Conservation (phyloP, 2,888 invertebrate species). For the Phlogophora meticulosa region DNA sequence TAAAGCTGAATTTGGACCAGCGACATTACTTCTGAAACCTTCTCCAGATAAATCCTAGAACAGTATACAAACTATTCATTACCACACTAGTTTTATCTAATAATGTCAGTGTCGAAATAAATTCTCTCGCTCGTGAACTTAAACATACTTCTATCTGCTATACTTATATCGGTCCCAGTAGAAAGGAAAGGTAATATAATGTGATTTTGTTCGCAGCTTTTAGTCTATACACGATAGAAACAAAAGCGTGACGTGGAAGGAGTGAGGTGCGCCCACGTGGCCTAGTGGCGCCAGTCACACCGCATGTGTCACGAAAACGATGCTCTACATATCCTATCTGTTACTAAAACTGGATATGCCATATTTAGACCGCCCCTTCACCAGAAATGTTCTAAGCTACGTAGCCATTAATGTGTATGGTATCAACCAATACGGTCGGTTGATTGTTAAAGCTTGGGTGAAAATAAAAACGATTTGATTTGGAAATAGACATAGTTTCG, state of each 20-base stretch:
- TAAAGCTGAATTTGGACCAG: conserved; percentile 49
- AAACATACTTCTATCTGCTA: conserved; percentile 34
- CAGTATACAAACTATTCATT: conserved; percentile 44
- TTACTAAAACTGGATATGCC: conserved; percentile 9
- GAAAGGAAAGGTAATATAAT: conserved; percentile 57
- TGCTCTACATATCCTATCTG: background rate
- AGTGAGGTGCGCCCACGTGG: conserved; percentile 26
- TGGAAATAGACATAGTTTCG: no score
- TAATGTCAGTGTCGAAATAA: conserved; percentile 39
- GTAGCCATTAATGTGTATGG: conserved; percentile 5
- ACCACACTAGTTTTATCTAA: conserved; percentile 35
- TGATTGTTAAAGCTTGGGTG: background rate
- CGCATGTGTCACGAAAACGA: background rate
- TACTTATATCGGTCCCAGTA: conserved; percentile 41
- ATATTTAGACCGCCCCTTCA: conserved; percentile 11
- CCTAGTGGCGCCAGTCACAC: conserved; percentile 38
- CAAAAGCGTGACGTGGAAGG: conserved; percentile 46
- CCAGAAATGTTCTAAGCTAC: background rate
- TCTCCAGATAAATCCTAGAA: conserved; percentile 35
- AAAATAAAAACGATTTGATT: no score
- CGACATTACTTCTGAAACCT: conserved; percentile 39
- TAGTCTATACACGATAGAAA: conserved; percentile 60
- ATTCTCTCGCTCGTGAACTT: conserved; percentile 42
- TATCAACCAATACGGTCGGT: conserved; percentile 1
- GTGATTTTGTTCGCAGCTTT: conserved; percentile 68